Evolutionary conservation across 2,888 invertebrate species (phyloP).

Genomic region (Drosophila putrida): DNA sequence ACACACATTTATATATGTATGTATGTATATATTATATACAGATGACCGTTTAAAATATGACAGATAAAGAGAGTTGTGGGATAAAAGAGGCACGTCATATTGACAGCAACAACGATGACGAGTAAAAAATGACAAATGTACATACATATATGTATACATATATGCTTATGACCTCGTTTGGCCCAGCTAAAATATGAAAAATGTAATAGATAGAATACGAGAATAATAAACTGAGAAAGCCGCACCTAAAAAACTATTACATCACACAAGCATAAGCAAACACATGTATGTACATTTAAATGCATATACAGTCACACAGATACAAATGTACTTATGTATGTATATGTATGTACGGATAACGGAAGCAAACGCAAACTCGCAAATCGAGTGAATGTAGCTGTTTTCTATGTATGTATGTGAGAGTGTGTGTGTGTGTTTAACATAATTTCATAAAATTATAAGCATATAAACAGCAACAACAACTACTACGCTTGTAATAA

Average conservation of each 20-base stretch:
- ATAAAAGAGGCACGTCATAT: slow-evolving; percentile 6
- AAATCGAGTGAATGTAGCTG: slow-evolving; percentile 17
- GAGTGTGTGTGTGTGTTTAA: neutral
- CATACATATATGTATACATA: slow-evolving; percentile 3
- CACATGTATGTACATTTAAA: slow-evolving; percentile 1
- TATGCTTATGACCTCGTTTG: slow-evolving; percentile 31
- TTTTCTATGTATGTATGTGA: neutral
- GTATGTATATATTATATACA: slow-evolving; percentile 3
- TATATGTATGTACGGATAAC: slow-evolving; percentile 40
- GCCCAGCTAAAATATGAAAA: slow-evolving; percentile 16
- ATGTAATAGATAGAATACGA: slow-evolving; percentile 16
- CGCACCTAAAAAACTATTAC: slow-evolving; percentile 73
- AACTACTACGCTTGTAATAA: slow-evolving; percentile 35
- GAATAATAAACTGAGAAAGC: slow-evolving; percentile 26
- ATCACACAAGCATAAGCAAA: slow-evolving; percentile 62
- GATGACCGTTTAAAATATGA: neutral
- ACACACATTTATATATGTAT: neutral
- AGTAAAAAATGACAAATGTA: slow-evolving; percentile 2
- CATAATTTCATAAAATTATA: slow-evolving; percentile 33
- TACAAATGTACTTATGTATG: slow-evolving; percentile 1
- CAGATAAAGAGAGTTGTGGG: slow-evolving; percentile 1
- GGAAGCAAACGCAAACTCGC: slow-evolving; percentile 33
- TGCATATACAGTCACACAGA: slow-evolving; percentile 5
- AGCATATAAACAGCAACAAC: slow-evolving; percentile 32
- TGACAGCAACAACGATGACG: slow-evolving; percentile 13